These are phyloP conservation scores for Loriculus beryllinus DNA, from an alignment of 2,797 vertebrate species.

Conservation along the genomic window DNA sequence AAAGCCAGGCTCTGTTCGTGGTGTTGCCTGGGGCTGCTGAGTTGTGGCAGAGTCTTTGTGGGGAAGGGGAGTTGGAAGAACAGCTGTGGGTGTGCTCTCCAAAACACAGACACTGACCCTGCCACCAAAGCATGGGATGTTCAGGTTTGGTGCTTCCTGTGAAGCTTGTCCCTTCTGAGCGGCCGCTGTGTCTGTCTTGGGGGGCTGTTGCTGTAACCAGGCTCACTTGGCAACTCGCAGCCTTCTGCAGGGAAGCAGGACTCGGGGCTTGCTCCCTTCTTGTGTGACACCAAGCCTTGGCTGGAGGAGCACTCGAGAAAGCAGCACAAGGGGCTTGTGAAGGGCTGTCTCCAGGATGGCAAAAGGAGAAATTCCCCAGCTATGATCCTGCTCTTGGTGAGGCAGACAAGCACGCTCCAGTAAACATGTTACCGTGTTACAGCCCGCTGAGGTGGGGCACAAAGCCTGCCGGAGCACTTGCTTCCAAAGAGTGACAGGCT, in stretches of 20 bases:
- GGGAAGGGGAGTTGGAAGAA: background rate
- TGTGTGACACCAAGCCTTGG: background rate
- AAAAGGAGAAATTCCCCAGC: background rate
- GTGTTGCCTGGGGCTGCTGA: background rate
- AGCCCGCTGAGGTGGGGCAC: background rate
- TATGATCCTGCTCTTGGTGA: background rate
- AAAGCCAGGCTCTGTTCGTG: background rate
- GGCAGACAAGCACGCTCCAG: background rate
- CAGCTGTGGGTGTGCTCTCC: constrained; percentile 3
- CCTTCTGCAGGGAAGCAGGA: fast-evolving
- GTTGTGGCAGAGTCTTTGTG: background rate
- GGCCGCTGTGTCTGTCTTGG: background rate
- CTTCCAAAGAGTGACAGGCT: background rate
- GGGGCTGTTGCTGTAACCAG: background rate
- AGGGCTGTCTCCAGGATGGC: background rate
- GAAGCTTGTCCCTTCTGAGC: background rate
- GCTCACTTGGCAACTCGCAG: background rate
- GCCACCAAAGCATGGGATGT: constrained; percentile 26
- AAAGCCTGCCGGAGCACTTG: background rate
- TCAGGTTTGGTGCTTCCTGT: background rate
- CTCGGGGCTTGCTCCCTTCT: background rate
- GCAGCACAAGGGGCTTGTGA: background rate
- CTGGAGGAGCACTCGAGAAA: background rate
- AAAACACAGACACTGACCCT: constrained; percentile 32
- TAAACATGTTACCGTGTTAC: background rate